These are phyloP conservation scores for Cephus nigrinus DNA, from an alignment of 2,888 invertebrate species.

Conservation along the genomic window DNA sequence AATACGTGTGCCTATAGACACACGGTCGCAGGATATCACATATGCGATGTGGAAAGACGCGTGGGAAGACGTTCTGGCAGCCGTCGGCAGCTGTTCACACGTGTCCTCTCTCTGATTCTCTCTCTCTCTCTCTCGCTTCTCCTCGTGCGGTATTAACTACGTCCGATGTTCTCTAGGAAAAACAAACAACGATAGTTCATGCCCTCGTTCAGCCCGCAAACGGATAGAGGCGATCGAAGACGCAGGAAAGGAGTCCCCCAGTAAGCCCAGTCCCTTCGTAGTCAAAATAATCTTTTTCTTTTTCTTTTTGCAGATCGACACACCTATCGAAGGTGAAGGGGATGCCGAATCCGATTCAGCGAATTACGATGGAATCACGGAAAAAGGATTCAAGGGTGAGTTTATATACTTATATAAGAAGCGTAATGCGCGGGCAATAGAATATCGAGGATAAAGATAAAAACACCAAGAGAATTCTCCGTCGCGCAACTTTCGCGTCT, in stretches of 20 bases:
- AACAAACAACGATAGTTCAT: constrained; percentile 16
- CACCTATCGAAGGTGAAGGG: constrained; percentile 54
- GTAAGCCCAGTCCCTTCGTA: too few relatives aligned
- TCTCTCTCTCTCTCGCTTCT: constrained; percentile 8
- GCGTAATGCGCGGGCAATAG: too few relatives aligned
- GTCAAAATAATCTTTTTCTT: neutral
- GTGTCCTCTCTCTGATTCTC: constrained; percentile 39
- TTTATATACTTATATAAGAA: constrained; percentile 1
- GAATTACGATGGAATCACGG: constrained; percentile 51
- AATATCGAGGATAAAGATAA: too few relatives aligned
- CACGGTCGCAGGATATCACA: constrained; percentile 40
- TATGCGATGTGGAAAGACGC: constrained; percentile 52
- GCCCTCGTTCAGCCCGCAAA: neutral
- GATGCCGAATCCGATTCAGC: constrained; percentile 53
- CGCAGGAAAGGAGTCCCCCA: neutral
- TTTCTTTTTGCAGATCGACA: constrained; percentile 56
- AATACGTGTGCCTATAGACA: constrained; percentile 7
- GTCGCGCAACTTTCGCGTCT: too few relatives aligned
- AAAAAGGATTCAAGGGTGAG: constrained; percentile 63
- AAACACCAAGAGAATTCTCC: too few relatives aligned
- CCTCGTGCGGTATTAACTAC: neutral
- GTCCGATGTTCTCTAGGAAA: constrained; percentile 13
- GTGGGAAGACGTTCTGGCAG: constrained; percentile 57
- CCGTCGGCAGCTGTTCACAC: constrained; percentile 62
- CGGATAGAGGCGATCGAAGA: neutral